Evolutionary conservation across 2,888 invertebrate species (phyloP).

Genomic region (Arenicola marina): DNA sequence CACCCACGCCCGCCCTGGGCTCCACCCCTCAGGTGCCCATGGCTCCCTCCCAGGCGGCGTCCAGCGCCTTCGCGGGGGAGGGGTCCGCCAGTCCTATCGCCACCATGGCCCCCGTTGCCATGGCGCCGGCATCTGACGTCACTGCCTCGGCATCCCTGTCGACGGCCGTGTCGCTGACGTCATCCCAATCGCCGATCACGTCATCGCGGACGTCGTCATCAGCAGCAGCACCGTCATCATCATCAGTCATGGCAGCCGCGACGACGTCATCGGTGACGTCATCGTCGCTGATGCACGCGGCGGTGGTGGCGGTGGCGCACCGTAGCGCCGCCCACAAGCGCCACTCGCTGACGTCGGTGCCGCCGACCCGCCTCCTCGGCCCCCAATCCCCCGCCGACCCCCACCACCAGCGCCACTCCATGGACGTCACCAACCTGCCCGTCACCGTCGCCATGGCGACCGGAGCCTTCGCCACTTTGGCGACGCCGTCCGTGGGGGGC

Average conservation of each 20-base stretch:
- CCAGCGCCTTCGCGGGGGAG: neutral
- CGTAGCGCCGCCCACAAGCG: constrained; percentile 41
- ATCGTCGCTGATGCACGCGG: too few relatives aligned
- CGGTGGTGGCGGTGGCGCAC: neutral
- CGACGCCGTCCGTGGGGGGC: too few relatives aligned
- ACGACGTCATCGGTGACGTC: too few relatives aligned
- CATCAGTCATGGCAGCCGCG: too few relatives aligned
- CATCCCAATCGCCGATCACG: neutral
- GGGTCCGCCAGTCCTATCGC: neutral
- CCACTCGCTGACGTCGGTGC: constrained; percentile 39
- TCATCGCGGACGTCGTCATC: neutral
- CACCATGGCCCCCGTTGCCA: constrained; percentile 1
- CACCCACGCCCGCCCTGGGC: too few relatives aligned
- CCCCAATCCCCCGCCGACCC: constrained; percentile 43
- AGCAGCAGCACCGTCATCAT: constrained; percentile 44
- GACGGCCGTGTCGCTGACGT: neutral
- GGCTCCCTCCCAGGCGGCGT: neutral
- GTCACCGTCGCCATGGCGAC: too few relatives aligned
- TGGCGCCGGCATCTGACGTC: neutral
- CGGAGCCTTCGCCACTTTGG: too few relatives aligned
- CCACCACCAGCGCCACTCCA: constrained; percentile 38
- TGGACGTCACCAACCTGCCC: constrained; percentile 27
- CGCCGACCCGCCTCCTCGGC: constrained; percentile 33
- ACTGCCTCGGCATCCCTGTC: neutral
- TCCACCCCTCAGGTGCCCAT: neutral